phyloP scores from a whole-genome alignment of 2,888 invertebrate genomes.

The Orchesella flavescens region DNA sequence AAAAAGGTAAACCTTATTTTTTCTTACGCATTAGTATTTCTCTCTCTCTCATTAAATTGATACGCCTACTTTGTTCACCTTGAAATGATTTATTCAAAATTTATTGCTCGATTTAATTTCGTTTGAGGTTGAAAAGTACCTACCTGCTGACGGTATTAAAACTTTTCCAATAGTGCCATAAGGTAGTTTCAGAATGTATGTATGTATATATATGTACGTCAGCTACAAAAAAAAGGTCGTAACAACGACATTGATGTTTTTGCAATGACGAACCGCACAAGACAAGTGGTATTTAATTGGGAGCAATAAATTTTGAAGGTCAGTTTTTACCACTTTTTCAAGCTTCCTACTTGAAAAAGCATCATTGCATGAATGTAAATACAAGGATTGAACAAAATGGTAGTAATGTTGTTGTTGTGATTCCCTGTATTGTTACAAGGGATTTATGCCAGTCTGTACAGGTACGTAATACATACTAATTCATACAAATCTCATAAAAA shows the following conservation, averaged over 20 bases:
- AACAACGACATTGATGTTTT: not conserved
- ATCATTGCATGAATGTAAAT: slow-evolving; percentile 31
- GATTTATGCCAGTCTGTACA: slow-evolving; percentile 44
- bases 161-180: not conserved
- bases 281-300: slow-evolving; percentile 54
- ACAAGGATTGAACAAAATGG: not conserved
- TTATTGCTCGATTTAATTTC: slow-evolving; percentile 42
- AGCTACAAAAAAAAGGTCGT: too few species aligned
- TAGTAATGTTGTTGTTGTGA: slow-evolving; percentile 29
- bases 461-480: not conserved
- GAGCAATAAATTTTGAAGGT: slow-evolving; percentile 62
- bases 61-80: slow-evolving; percentile 5
- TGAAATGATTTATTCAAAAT: slow-evolving; percentile 31
- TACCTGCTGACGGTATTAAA: too few species aligned
- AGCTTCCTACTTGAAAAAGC: slow-evolving; percentile 57
- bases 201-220: not conserved
- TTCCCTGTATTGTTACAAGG: slow-evolving; percentile 23
- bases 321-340: slow-evolving; percentile 44
- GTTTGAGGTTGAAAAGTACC: not conserved
- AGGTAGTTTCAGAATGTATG: too few species aligned
- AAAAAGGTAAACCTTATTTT: too few species aligned
- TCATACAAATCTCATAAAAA: not conserved
- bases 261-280: not conserved
- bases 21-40: too few species aligned
- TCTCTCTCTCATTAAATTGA: too few species aligned